These are phyloP conservation scores for Tanytarsus gracilentus DNA, from an alignment of 2,888 invertebrate genomes.

Conservation along the genomic window DNA sequence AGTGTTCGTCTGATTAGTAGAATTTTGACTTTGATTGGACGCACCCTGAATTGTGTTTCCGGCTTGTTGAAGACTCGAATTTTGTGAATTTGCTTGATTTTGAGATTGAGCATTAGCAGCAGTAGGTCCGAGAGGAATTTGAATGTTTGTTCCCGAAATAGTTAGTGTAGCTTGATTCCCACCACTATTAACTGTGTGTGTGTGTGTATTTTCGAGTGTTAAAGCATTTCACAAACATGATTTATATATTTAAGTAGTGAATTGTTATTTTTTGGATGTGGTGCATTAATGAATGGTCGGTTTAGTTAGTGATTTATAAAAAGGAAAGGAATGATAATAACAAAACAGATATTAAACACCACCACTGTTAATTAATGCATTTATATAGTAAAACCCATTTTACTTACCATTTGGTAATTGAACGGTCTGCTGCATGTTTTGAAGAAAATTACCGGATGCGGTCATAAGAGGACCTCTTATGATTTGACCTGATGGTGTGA, in stretches of 20 bases:
- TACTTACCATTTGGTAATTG: slow-evolving; percentile 54
- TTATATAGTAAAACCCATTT: neutral
- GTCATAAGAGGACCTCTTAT: slow-evolving; percentile 57
- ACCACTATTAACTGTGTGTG: slow-evolving; percentile 26
- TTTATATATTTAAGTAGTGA: slow-evolving; percentile 24
- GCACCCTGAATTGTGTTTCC: too few species aligned
- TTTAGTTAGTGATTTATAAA: too few species aligned
- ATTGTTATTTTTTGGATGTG: slow-evolving; percentile 20
- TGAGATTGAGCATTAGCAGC: slow-evolving; percentile 12
- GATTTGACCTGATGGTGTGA: slow-evolving; percentile 57
- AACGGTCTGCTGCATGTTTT: slow-evolving; percentile 59
- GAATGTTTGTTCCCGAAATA: slow-evolving; percentile 50
- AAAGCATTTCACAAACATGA: neutral
- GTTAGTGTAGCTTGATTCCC: slow-evolving; percentile 47
- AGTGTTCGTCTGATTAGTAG: neutral
- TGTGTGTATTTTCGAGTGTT: neutral
- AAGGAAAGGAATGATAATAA: too few species aligned
- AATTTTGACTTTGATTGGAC: slow-evolving; percentile 6
- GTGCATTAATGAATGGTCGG: neutral
- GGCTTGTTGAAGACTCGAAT: too few species aligned
- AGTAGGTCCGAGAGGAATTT: slow-evolving; percentile 45
- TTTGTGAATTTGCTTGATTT: slow-evolving; percentile 1
- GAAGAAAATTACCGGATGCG: slow-evolving; percentile 60
- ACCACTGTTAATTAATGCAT: too few species aligned
- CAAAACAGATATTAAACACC: too few species aligned